Percentiles rank a stretch among this genome's conserved stretches.
Conservation (phyloP, 2,797 vertebrate genomes). For the Molossus molossus region DNA sequence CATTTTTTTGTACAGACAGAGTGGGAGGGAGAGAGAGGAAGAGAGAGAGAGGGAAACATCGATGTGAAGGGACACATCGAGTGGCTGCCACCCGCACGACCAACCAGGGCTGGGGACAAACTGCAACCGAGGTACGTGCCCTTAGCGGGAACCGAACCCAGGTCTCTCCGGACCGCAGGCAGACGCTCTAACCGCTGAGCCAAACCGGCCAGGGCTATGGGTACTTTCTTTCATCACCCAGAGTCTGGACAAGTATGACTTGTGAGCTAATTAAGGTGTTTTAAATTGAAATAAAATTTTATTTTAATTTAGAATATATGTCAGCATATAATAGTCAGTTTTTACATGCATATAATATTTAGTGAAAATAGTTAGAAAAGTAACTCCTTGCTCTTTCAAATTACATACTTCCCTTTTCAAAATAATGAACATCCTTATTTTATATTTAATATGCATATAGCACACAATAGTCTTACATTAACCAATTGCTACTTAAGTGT, state of each 20-base stretch:
- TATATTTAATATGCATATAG: conserved; percentile 17
- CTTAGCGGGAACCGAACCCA: too few relatives aligned
- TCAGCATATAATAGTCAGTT: background rate
- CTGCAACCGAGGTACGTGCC: too few relatives aligned
- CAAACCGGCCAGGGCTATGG: too few relatives aligned
- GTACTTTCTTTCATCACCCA: background rate
- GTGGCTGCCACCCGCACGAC: too few relatives aligned
- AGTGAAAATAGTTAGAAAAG: conserved; percentile 46
- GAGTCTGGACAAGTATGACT: background rate
- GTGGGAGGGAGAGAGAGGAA: too few relatives aligned
- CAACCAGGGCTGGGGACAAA: too few relatives aligned
- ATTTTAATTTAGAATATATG: conserved; percentile 48
- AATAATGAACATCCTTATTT: background rate
- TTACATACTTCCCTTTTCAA: conserved; percentile 41
- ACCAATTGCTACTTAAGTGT: conserved; percentile 14
- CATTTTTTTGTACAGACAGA: too few relatives aligned
- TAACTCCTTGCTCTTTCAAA: background rate
- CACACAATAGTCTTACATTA: background rate
- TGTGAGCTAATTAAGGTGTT: background rate
- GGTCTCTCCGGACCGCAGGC: too few relatives aligned
- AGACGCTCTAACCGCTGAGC: too few relatives aligned
- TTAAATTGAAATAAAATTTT: conserved; percentile 1
- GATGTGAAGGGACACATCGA: too few relatives aligned
- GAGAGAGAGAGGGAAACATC: too few relatives aligned
- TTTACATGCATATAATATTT: conserved; percentile 20